Base-by-base conservation (phyloP, 2,113 vertebrate genomes). In the Grallaria varia region DNA sequence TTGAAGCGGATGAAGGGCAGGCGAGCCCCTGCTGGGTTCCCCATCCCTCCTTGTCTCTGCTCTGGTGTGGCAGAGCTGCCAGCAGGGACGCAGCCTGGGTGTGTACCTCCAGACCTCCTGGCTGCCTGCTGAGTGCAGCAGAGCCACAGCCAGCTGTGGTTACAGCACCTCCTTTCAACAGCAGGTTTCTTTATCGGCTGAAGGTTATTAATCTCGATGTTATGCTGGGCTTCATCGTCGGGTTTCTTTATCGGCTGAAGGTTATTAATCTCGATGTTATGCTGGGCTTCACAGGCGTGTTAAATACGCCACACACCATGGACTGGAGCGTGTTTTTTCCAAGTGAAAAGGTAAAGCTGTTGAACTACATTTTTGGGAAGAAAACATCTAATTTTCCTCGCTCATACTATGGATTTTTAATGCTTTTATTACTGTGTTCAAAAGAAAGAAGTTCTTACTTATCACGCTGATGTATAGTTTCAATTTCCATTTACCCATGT, bases 91-190 rank as follows among this genome's bases (percentile, higher is more conserved):
- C 67, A 88, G 75, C 30, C 66, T 90, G 75, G 27, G 49, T 85
- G 72, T 73, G 71, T 5, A 68, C 58, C 79, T 68, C 58, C 78
- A 90, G 75, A 64, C 25, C 69, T 84, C n/a, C 69, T 37, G 55
- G 28, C 62, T 92, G 82, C 74, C 88, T 7, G 14, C 79, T 55
- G 84, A 62, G 62, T 21, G 30, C 75, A 90, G 71, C 88, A 85
- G 66, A 93, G 63, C 67, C 0, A 0, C 18, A 74, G 44, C 71
- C 91, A 93, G 86, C 91, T 88, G 75, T 49, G 75, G 64, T 64
- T 85, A 39, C 58, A 90, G 75, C 72, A 80, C 49, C 75, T 95
- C 53, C 86, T 87, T 59, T n/a, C 85, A 90, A 35, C 66, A 85
- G 47, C 6, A 0, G 35, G 44, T 40, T 84, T 64, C 44, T 60